Conservation (phyloP, 2,888 invertebrate genomes). For the Cyclophora punctaria region DNA sequence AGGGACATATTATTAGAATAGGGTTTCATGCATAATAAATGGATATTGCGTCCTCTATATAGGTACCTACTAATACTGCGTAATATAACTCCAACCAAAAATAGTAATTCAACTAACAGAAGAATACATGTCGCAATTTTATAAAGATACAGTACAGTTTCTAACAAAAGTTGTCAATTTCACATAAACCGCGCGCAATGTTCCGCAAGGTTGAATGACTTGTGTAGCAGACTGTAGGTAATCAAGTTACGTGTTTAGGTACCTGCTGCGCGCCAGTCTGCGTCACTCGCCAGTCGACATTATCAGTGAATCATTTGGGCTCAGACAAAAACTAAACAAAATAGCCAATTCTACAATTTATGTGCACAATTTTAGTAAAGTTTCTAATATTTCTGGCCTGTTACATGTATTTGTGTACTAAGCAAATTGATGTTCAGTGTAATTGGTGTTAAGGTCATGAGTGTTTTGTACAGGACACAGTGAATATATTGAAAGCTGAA, state of each 20-base stretch:
- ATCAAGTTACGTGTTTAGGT: constrained; percentile 3
- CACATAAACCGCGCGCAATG: constrained; percentile 1
- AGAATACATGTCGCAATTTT: no score
- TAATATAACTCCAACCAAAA: no score
- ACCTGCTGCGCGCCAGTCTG: constrained; percentile 2
- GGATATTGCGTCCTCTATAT: no score
- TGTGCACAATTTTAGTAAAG: background rate
- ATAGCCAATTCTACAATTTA: background rate
- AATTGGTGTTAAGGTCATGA: constrained; percentile 1
- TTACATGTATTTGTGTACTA: no score
- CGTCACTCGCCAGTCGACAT: constrained; percentile 17
- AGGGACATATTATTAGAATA: no score
- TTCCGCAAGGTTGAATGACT: constrained; percentile 10
- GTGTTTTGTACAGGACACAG: constrained; percentile 81
- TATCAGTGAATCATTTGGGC: constrained; percentile 34
- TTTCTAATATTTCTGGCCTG: no score
- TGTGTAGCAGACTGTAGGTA: constrained; percentile 8
- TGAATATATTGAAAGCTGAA: constrained; percentile 95
- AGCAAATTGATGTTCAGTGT: background rate
- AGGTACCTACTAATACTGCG: no score
- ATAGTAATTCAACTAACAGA: no score
- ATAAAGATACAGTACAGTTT: constrained; percentile 1
- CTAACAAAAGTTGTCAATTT: constrained; percentile 1
- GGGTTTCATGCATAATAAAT: no score
- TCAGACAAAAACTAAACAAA: constrained; percentile 26